These are phyloP conservation scores for Calosoma granatense DNA, from an alignment of 1,140 invertebrate genomes.

Conservation along the genomic window DNA sequence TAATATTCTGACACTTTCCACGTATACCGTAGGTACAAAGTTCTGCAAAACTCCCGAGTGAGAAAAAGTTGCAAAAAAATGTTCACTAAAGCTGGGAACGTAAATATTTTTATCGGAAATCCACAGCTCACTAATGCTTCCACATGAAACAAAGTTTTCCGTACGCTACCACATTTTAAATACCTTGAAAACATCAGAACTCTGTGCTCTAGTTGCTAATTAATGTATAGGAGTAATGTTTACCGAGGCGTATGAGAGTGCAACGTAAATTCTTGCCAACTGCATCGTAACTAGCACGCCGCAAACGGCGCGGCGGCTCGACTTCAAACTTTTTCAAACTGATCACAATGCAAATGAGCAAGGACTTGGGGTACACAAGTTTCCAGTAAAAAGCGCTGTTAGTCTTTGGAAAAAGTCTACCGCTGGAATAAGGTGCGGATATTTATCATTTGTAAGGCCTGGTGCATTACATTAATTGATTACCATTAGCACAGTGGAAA, in stretches of 20 bases:
- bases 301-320: no score
- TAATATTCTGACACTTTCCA: no score
- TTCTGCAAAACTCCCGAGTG: background rate
- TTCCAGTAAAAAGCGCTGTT: background rate
- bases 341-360: conserved; percentile 7
- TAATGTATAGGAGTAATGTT: conserved; percentile 6
- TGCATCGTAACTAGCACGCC: conserved; percentile 7
- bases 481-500: no score
- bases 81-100: background rate
- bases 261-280: background rate
- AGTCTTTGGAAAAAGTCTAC: background rate
- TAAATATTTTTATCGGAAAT: no score
- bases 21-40: no score
- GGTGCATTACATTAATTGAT: no score
- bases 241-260: background rate
- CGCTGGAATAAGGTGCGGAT: background rate
- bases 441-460: background rate
- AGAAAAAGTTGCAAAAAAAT: background rate
- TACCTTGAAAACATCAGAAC: background rate
- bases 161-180: background rate
- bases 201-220: background rate
- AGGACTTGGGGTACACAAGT: background rate
- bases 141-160: background rate
- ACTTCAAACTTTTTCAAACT: background rate
- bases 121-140: background rate